Base-by-base conservation (phyloP, 1,140 invertebrate species). In the Gryllus bimaculatus region DNA sequence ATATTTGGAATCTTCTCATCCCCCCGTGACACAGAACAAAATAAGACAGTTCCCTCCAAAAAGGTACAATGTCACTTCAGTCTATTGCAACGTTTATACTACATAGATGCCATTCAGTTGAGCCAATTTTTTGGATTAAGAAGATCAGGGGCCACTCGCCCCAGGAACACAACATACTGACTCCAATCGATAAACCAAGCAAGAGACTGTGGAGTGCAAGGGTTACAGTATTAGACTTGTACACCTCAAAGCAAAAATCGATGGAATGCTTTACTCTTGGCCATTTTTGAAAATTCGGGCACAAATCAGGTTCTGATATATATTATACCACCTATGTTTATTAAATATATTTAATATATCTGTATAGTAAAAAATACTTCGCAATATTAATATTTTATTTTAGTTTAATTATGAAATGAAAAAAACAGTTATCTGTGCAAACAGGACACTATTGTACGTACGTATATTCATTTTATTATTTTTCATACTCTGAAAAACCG, bases 351-450 rank as follows among this genome's bases (percentile, higher is more conserved):
- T 66, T 49, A 77, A 73, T 78, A 54, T 54, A 73, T 79, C 78
- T 79, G 78, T 75, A 39, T 79, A n/a, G 78, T 79, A 79, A 79
- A 79, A 79, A 79, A 79, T 79, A 79, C 74, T 79, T 48, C 74
- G 73, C 47, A 48, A 73, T 47, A 73, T 75, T 47, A 20, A 74
- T 48, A 74, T 79, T 74, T 48, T 75, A 73, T 48, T 47, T 75
- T 79, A 75, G 48, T 75, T 79, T 48, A 47, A 47, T 48, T 48
- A 79, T 75, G 78, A 79, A 79, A 79, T 74, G 73, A 78, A 79
- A 79, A 79, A 79, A 20, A 49, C 73, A 66, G 20, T 48, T 54
- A 48, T 77, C 47, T 77, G 76, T 77, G 76, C 48, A 79, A 79
- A 79, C 39, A 79, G 78, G 74, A 79, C 78, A 75, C 78, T 79